Percentiles rank a stretch among this genome's conserved stretches.
Evolutionary conservation across 2,113 vertebrate genomes (phyloP).

Genomic region (Chascanopsetta lugubris): DNA sequence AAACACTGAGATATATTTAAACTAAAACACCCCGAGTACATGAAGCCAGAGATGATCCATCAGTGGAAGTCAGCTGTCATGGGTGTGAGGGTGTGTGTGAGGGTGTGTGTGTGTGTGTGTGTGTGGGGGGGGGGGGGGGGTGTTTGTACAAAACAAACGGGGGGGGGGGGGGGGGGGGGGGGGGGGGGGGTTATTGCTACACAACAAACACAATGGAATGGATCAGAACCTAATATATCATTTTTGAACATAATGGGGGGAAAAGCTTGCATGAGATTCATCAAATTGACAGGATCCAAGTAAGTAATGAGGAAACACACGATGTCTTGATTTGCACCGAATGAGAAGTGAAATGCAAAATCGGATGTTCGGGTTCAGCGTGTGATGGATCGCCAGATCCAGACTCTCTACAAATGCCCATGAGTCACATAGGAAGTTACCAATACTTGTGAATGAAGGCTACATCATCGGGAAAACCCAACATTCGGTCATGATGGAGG

Average conservation of each 20-base stretch:
- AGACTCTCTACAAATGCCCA: too few species aligned
- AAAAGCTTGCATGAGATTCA: constrained; percentile 58
- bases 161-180: background rate
- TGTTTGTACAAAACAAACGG: too few species aligned
- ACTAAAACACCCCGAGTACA: background rate
- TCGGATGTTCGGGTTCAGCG: too few species aligned
- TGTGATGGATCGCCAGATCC: too few species aligned
- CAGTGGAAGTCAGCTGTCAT: constrained; percentile 4
- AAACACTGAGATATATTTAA: background rate
- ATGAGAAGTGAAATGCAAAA: constrained; percentile 40
- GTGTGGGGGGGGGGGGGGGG: too few species aligned
- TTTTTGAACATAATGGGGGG: constrained; percentile 23
- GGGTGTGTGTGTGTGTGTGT: too few species aligned
- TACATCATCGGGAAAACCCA: constrained; percentile 27
- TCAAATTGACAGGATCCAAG: constrained; percentile 59
- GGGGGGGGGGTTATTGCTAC: constrained; percentile 6
- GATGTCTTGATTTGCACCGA: constrained; percentile 44
- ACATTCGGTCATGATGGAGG: constrained; percentile 20
- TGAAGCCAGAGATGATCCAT: constrained; percentile 8
- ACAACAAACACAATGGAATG: constrained; percentile 37
- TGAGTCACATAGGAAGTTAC: too few species aligned
- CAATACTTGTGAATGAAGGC: constrained; percentile 8
- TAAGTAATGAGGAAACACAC: constrained; percentile 58
- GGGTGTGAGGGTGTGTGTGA: background rate
- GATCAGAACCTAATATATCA: constrained; percentile 49